Evolutionary conservation across 2,888 invertebrate species (phyloP).

Genomic region (Saturnia japonica): DNA sequence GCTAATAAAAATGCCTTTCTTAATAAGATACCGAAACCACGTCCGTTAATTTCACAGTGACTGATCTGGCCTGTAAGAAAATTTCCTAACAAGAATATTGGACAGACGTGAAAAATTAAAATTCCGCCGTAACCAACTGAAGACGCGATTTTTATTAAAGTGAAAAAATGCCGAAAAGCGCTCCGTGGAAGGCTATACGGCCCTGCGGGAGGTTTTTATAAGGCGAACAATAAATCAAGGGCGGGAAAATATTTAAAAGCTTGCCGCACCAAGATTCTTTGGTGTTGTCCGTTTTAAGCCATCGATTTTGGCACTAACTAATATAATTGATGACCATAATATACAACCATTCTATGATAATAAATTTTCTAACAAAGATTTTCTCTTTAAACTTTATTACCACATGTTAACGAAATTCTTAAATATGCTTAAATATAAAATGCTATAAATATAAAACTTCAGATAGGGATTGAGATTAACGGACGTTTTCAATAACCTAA

Average conservation of each 20-base stretch:
- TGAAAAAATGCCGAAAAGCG: slow-evolving; percentile 52
- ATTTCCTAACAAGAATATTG: slow-evolving; percentile 58
- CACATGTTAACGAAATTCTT: no score
- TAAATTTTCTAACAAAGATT: no score
- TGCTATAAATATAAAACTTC: no score
- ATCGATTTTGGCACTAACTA: background rate
- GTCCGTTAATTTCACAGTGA: slow-evolving; percentile 59
- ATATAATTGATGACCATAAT: background rate
- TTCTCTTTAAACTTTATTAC: no score
- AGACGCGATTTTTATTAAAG: slow-evolving; percentile 54
- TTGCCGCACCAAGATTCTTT: slow-evolving; percentile 71
- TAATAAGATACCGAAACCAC: slow-evolving; percentile 25
- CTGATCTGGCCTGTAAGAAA: slow-evolving; percentile 46
- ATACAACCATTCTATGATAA: no score
- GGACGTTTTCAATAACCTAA: no score
- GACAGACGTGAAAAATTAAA: slow-evolving; percentile 62
- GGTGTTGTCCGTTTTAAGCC: slow-evolving; percentile 65
- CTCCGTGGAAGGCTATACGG: slow-evolving; percentile 40
- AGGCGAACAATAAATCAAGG: slow-evolving; percentile 76
- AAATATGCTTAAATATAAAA: no score
- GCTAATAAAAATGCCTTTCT: slow-evolving; percentile 3
- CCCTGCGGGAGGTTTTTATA: slow-evolving; percentile 63
- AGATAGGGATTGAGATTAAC: no score
- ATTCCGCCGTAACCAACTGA: slow-evolving; percentile 47
- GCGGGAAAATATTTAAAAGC: slow-evolving; percentile 79